Conservation (phyloP, 2,797 vertebrate species). For the Parauchenoglanis ngamensis region DNA sequence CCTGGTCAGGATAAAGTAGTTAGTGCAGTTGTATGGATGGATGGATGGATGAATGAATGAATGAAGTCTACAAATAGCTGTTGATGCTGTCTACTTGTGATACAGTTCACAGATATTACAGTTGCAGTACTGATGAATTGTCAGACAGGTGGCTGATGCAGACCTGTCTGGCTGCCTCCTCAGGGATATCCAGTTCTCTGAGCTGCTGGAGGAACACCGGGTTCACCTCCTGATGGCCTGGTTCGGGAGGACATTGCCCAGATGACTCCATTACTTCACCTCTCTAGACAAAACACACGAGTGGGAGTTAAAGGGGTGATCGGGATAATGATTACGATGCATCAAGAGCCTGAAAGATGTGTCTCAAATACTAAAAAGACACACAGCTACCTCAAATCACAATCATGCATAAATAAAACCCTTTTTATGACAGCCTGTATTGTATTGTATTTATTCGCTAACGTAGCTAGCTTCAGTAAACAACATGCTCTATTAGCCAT, state of each 20-base stretch:
- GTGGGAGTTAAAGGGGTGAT: neutral
- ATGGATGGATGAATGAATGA: neutral
- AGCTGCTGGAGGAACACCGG: slow-evolving; percentile 79
- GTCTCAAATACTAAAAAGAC: neutral
- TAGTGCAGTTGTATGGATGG: too few species aligned
- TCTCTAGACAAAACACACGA: slow-evolving; percentile 13
- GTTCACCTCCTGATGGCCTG: slow-evolving; percentile 75
- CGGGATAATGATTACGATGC: neutral
- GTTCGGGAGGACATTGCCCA: slow-evolving; percentile 68
- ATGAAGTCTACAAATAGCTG: neutral
- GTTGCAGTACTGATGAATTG: neutral
- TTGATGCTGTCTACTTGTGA: neutral
- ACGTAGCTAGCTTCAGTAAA: neutral
- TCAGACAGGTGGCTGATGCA: neutral
- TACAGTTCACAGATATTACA: neutral
- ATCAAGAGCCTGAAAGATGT: neutral
- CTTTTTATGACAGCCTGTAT: neutral
- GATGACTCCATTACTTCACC: slow-evolving; percentile 72
- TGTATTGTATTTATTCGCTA: neutral
- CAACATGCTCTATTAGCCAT: neutral
- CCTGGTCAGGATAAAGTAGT: neutral
- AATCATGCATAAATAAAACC: neutral
- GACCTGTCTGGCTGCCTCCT: slow-evolving; percentile 83
- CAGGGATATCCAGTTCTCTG: slow-evolving; percentile 80
- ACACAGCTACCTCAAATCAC: neutral